phyloP scores from a whole-genome alignment of 2,113 vertebrate genomes.

The Sphyrna mokarran region DNA sequence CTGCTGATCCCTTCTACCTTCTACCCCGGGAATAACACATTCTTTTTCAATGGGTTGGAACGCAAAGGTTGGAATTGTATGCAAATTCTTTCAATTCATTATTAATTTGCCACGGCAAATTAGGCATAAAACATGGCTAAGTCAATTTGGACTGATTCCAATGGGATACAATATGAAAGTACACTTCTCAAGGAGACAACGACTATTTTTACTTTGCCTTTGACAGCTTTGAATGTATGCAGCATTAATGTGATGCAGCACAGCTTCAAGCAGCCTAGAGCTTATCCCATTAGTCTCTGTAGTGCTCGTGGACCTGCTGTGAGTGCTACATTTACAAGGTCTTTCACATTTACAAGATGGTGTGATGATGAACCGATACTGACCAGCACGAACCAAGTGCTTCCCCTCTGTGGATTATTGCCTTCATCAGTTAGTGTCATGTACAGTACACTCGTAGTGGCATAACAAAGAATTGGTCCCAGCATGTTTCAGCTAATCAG shows the following conservation, averaged over 20 bases:
- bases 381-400: not conserved
- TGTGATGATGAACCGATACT: constrained; percentile 14
- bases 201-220: constrained; percentile 20
- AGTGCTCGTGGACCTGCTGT: constrained; percentile 8
- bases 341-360: constrained; percentile 3
- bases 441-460: not conserved
- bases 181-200: not conserved
- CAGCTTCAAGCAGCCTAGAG: not conserved
- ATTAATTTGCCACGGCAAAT: not conserved
- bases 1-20: not conserved
- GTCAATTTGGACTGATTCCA: constrained; percentile 8
- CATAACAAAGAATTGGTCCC: not conserved
- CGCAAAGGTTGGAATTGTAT: not conserved
- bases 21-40: not conserved
- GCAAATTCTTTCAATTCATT: not conserved
- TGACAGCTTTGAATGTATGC: constrained; percentile 2
- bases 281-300: constrained; percentile 13
- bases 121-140: not conserved
- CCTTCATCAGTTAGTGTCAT: not conserved
- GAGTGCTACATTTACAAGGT: constrained; percentile 12
- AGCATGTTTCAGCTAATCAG: not conserved
- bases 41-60: not conserved
- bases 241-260: constrained; percentile 18
- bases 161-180: not conserved
- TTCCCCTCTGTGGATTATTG: not conserved